Percentiles rank a stretch among this genome's conserved stretches.
Evolutionary conservation across 2,888 invertebrate genomes (phyloP).

Genomic region (Buathra laborator): DNA sequence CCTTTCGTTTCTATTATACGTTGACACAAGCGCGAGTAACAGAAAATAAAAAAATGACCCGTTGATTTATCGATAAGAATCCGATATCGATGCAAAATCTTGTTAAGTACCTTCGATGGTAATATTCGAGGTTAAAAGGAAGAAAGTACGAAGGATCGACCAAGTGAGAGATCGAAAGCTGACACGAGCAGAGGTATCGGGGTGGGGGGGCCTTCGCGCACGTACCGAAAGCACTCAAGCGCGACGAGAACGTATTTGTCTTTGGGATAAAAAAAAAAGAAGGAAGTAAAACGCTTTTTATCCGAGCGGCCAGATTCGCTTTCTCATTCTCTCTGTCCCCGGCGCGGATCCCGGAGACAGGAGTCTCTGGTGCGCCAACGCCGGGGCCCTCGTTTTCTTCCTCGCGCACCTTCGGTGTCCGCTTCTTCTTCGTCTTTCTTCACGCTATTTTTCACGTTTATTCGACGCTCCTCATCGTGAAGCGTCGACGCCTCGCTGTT

Average conservation of each 20-base stretch:
- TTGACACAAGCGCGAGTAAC: too few relatives aligned
- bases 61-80: conserved; percentile 13
- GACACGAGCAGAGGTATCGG: conserved; percentile 13
- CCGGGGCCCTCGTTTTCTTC: conserved; percentile 43
- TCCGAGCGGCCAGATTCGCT: conserved; percentile 54
- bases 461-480: conserved; percentile 36
- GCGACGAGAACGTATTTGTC: conserved; percentile 56
- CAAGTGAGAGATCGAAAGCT: conserved; percentile 20
- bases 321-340: conserved; percentile 20
- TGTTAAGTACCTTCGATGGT: conserved; percentile 29
- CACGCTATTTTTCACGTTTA: conserved; percentile 47
- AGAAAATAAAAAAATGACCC: background rate
- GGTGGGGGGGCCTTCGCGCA: background rate
- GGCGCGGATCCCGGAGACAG: background rate
- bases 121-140: conserved; percentile 29
- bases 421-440: conserved; percentile 19
- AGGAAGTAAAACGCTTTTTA: conserved; percentile 54
- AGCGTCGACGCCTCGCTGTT: conserved; percentile 8
- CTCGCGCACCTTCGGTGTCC: conserved; percentile 28
- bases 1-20: too few relatives aligned
- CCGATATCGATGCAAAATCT: conserved; percentile 1
- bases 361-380: conserved; percentile 6
- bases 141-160: background rate
- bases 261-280: conserved; percentile 47
- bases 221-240: conserved; percentile 60